Conservation (phyloP, 2,797 vertebrate species). For the Telmatherina bonti region DNA sequence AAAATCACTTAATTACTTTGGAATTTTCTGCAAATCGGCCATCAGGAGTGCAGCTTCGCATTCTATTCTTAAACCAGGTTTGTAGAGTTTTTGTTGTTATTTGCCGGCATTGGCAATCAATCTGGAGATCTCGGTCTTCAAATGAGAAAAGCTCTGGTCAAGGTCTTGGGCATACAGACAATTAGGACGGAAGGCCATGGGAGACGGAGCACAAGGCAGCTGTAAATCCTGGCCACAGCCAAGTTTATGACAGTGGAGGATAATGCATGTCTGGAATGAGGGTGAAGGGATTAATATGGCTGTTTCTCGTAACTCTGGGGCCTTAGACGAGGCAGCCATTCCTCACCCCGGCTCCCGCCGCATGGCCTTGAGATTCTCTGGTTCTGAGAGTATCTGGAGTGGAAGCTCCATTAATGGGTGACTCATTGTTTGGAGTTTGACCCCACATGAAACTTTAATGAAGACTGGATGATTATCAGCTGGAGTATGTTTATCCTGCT, state of each 20-base stretch:
- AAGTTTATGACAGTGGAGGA: constrained; percentile 82
- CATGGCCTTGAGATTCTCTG: constrained; percentile 59
- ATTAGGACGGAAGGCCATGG: constrained; percentile 65
- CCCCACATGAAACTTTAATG: constrained; percentile 41
- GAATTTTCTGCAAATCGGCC: constrained; percentile 60
- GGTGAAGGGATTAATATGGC: constrained; percentile 78
- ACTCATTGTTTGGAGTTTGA: constrained; percentile 54
- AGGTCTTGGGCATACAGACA: constrained; percentile 67
- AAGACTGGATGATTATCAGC: constrained; percentile 30
- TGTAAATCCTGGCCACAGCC: constrained; percentile 77
- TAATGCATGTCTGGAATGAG: constrained; percentile 70
- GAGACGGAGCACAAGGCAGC: constrained; percentile 62
- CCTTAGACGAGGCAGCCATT: constrained; percentile 58
- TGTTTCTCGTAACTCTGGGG: constrained; percentile 62
- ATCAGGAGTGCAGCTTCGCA: constrained; percentile 53
- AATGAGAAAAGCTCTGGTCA: constrained; percentile 66
- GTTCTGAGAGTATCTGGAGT: constrained; percentile 63
- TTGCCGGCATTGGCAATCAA: constrained; percentile 66
- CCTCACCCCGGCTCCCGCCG: constrained; percentile 44
- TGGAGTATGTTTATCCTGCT: constrained; percentile 17
- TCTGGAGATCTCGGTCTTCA: constrained; percentile 54
- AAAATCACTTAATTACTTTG: constrained; percentile 75
- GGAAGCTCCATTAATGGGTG: constrained; percentile 51
- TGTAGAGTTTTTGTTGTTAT: constrained; percentile 70
- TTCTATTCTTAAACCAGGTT: constrained; percentile 46